A percentile compares a stretch with the other conserved stretches of the same genome.
phyloP scores from a whole-genome alignment of 64 coral and sea anemone genomes.

The Acropora yongei region DNA sequence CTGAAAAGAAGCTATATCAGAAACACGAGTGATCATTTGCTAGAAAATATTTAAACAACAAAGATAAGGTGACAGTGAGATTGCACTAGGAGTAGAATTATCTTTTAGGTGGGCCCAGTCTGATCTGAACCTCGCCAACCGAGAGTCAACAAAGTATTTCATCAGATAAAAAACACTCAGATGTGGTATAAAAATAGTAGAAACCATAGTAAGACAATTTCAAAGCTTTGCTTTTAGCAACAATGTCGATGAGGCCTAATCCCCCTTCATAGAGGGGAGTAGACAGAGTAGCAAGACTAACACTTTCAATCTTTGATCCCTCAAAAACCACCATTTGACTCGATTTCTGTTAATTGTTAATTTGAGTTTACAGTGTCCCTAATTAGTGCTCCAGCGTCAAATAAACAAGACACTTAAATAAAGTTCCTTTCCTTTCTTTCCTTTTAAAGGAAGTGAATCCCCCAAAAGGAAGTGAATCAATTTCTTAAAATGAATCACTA shows the following conservation, averaged over 20 bases:
- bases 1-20: too few species aligned
- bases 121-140: neutral
- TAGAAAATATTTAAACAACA: too few species aligned
- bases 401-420: too few species aligned
- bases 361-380: too few species aligned
- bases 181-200: neutral
- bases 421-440: too few species aligned
- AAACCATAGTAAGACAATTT: neutral
- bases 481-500: neutral
- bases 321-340: too few species aligned
- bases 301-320: slow-evolving; percentile 1
- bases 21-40: too few species aligned
- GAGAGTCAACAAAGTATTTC: neutral
- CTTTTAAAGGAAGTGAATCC: neutral
- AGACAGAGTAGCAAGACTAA: neutral
- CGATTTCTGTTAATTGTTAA: too few species aligned
- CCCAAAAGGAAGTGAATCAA: neutral
- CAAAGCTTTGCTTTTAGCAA: neutral
- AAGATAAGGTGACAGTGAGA: neutral
- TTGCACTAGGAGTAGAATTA: neutral
- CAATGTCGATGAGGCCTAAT: neutral
- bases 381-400: too few species aligned
- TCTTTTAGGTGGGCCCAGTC: neutral
- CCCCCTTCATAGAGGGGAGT: neutral
- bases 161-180: neutral